Base-by-base conservation (phyloP, 2,113 vertebrate species). In the Oryzias curvinotus region DNA sequence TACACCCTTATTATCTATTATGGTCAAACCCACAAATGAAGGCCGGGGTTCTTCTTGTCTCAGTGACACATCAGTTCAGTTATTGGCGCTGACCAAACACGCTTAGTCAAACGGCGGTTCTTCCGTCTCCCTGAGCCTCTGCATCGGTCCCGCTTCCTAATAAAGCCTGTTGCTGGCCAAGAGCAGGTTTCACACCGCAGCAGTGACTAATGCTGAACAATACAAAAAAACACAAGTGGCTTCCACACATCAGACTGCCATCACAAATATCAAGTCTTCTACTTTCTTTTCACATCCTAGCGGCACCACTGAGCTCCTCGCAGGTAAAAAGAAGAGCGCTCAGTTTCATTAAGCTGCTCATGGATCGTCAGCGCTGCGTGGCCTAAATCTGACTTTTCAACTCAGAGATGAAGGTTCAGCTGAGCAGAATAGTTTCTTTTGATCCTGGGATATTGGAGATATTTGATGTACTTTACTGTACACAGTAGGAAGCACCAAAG, bases 61-160 rank as follows among this genome's bases (percentile, higher is more conserved):
- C 57, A 0, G 30, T 83, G 87, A 91, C 85, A 78, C 85, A 89
- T 87, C 85, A 78, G 78, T 86, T 90, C 86, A 85, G 89, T 91
- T 89, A 90, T 80, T 65, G 62, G 72, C 25, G 10, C 71, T 21
- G 67, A 72, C 85, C 73, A 68, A 62, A 64, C 77, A 67, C 77
- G 81, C 78, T 89, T 76, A 71, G 78, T 87, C 89, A 85, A 78
- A 67, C 64, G 6, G 47, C 8, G 68, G 57, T 60, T 73, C 45
- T 15, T 47, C 60, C 28, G 17, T 41, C 62, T 53, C 64, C 52
- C 18, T 21, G n/a, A 41, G 16, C 62, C 71, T 77, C 65, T 21
- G 44, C 65, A 54, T 43, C 61, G 36, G 64, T 59, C 75, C 60
- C 69, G 68, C 62, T 75, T 52, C 17, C 36, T 75, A 71, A 84